These are phyloP conservation scores for Hypsibius dujardini DNA, from an alignment of 1,140 invertebrate genomes.

Conservation along the genomic window DNA sequence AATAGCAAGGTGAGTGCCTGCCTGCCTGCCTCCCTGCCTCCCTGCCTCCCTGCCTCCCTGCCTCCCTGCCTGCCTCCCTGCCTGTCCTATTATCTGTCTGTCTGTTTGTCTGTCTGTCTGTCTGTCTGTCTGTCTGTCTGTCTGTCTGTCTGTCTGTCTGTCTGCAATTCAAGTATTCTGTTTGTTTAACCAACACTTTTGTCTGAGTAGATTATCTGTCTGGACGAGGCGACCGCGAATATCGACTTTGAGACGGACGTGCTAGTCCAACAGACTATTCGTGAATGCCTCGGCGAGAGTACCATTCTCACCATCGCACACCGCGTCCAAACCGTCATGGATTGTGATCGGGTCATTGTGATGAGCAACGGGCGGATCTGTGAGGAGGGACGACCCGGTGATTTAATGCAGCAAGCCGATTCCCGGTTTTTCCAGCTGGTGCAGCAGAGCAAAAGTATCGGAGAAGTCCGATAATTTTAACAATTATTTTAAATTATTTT, in stretches of 20 bases:
- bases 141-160: too few relatives aligned
- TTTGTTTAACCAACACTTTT: slow-evolving; percentile 21
- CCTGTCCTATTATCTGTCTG: too few relatives aligned
- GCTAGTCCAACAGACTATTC: slow-evolving; percentile 62
- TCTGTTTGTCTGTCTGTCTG: too few relatives aligned
- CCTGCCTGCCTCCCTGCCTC: too few relatives aligned
- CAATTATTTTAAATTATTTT: too few relatives aligned
- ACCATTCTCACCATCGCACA: slow-evolving; percentile 12
- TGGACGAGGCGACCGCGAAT: slow-evolving; percentile 89
- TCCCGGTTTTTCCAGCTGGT: not conserved
- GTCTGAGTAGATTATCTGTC: slow-evolving; percentile 54
- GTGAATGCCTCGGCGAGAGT: slow-evolving; percentile 57
- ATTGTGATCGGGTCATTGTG: slow-evolving; percentile 23
- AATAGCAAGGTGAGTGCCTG: slow-evolving; percentile 50
- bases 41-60: too few relatives aligned
- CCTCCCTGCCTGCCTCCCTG: too few relatives aligned
- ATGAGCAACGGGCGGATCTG: slow-evolving; percentile 23
- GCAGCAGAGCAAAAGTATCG: not conserved
- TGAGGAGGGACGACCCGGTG: slow-evolving; percentile 22
- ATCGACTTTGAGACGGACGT: slow-evolving; percentile 72
- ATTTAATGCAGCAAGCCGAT: not conserved
- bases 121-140: too few relatives aligned
- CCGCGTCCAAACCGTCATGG: slow-evolving; percentile 13
- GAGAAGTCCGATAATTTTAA: not conserved
- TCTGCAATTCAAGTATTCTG: too few relatives aligned